Percentiles rank a stretch among this genome's conserved stretches.
Evolutionary conservation across 2,113 vertebrate genomes (phyloP).

Genomic region (Thamnaconus septentrionalis): DNA sequence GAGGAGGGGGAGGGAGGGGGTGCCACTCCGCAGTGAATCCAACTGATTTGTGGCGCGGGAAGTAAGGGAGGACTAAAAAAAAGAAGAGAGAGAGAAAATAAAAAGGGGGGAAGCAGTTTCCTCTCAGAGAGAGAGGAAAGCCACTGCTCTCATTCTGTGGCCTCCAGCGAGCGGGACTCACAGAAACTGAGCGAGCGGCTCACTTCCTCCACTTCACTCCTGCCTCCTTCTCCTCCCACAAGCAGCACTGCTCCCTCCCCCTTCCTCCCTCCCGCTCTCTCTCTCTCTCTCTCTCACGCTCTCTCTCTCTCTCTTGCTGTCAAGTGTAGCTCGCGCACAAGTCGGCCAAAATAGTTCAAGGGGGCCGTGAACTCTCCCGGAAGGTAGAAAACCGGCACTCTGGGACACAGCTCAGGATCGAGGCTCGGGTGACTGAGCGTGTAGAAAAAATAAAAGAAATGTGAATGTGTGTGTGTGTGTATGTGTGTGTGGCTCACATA

Average conservation of each 20-base stretch:
- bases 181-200: conserved; percentile 69
- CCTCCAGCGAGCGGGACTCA: conserved; percentile 64
- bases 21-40: conserved; percentile 39
- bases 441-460: background rate
- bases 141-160: conserved; percentile 71
- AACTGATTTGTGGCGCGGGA: conserved; percentile 31
- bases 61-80: conserved; percentile 22
- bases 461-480: conserved; percentile 19
- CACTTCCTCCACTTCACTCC: conserved; percentile 58
- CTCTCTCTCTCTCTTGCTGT: conserved; percentile 43
- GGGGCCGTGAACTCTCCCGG: conserved; percentile 81
- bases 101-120: conserved; percentile 32
- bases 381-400: conserved; percentile 78
- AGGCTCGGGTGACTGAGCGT: conserved; percentile 52
- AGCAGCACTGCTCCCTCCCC: conserved; percentile 63
- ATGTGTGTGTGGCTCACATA: background rate
- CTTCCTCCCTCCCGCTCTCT: conserved; percentile 39
- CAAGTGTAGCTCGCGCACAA: conserved; percentile 68
- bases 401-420: conserved; percentile 74
- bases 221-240: conserved; percentile 75
- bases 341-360: conserved; percentile 79
- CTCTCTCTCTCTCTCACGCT: conserved; percentile 60
- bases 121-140: conserved; percentile 65
- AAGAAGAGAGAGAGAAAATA: conserved; percentile 3
- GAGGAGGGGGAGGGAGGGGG: conserved; percentile 7